Evolutionary conservation across 2,888 invertebrate genomes (phyloP), one percentile per base, ranked within the genome.

Genomic region (Thymelicus lineola): DNA sequence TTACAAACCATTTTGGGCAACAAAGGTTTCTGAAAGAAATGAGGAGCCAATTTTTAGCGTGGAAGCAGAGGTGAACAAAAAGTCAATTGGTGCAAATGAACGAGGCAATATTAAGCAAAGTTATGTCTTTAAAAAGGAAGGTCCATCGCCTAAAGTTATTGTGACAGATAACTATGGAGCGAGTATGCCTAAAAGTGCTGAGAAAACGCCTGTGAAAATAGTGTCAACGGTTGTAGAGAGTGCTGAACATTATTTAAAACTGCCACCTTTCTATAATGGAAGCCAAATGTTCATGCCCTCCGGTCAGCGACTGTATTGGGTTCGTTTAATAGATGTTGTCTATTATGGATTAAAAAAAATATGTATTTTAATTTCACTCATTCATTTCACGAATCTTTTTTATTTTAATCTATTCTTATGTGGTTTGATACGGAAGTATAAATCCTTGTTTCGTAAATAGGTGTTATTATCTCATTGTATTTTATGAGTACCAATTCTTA

Each of bases 221-320:
- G 70, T 80, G 55, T 86, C 86, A 0, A 76, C 73, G 48, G 85
- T 91, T 6, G 83, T 84, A 17, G 75, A 80, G 15, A 86, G 85
- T 74, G 77, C 81, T 15, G 84, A 83, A n/a, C 73, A 88, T 70
- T 83, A 75, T 48, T 71, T 91, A 65, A 86, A 73, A 72, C 71
- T 80, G 73, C 91, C 91, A 4, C 74, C 80, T 0, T 78, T 68
- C 73, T 91, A 91, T 67, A 83, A 77, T 36, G 91, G 93, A 7
- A 93, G 93, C 75, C 76, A 89, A 75, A 88, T 91, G 89, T 82
- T 58, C 64, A 91, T 92, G 91, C 87, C 88, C 3, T 86, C 87
- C 0, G 93, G 93, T 71, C 90, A 92, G 75, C 86, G 81, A 35
- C 73, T 93, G 53, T 93, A 82, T 82, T 91, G 92, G 93, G 93